Base-by-base conservation (phyloP, 2,888 invertebrate species). In the Bhutanitis thaidina region DNA sequence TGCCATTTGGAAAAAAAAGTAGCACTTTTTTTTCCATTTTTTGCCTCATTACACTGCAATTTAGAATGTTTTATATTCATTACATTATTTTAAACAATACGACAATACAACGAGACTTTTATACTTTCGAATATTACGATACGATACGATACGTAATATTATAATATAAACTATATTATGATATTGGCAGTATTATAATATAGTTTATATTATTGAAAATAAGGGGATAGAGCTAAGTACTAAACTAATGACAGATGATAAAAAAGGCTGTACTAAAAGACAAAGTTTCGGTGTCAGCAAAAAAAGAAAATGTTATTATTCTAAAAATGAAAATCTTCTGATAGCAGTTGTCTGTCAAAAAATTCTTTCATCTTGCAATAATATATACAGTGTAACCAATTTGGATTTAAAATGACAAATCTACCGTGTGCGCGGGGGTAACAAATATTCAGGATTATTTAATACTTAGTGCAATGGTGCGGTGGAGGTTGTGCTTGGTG, bases 391-490 rank as follows among this genome's bases (percentile, higher is more conserved):
- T 59, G 61, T 59, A 59, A 60, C 51, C 58, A 56, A 71, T 80
- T 77, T 62, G 68, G 69, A 66, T 58, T 57, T 71, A 85, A 80
- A 79, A 87, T 87, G 87, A 76, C 69, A 86, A 86, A 86, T 80
- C 65, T 66, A 71, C 67, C 61, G 82, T 78, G 74, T 72, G 57
- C 49, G 57, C 56, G 62, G 56, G 66, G 64, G 58, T 71, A 73
- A 64, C 65, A 59, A 54, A 41, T 53, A 61, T 67, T 58, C 54
- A 55, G 55, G 59, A 52, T 47, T 52, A 49, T 56, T 53, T 56
- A 40, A 53, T 55, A 58, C 55, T 58, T 61, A 58, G 60, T 75
- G 74, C 69, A 60, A 87, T 86, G 88, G 72, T 85, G 49, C 74
- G 77, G 66, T 86, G 85, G 85, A 73, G 80, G 75, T 71, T 59